Base-by-base conservation (phyloP, 2,797 vertebrate genomes). In the Avahi laniger region DNA sequence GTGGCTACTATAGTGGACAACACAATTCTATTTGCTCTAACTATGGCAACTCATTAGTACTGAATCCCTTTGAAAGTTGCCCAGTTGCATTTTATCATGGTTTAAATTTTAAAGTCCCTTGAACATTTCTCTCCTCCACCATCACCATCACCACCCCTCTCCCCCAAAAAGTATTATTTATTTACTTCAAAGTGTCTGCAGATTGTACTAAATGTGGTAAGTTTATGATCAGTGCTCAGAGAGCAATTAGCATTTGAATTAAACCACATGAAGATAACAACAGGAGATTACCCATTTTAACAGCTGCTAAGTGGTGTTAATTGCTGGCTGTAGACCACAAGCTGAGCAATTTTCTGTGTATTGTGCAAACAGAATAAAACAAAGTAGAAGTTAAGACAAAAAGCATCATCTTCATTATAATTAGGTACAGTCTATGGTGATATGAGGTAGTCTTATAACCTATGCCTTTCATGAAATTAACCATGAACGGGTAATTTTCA, bases 281-380 rank as follows among this genome's bases (percentile, higher is more conserved):
- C 96, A 96, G 96, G 96, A 7, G 10, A 98, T 98, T 98, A 97
- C 89, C 96, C 97, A 96, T 91, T 98, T 98, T 98, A 98, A 97
- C 97, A 98, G 98, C 97, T 98, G 97, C 98, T 98, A 98, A 98
- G 92, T 98, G 91, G 97, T 98, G 98, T 98, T 98, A 98, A 98
- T 99, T 98, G 97, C 97, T 30, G 97, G 96, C 97, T 98, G 76
- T 96, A 97, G 97, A 98, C 95, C 96, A 93, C 98, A 98, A 97
- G 96, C 97, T 92, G 97, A 97, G 97, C 83, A 95, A 96, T 98
- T 98, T 97, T 97, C 92, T 95, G 76, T 97, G 89, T 96, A 97
- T 91, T 97, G 75, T 96, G 96, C 92, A 98, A 98, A 98, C 54
- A 97, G 86, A 98, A 96, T 67, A 97, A 98, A 98, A 95, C n/a